These are phyloP conservation scores for Protonibea diacanthus DNA, from an alignment of 2,797 vertebrate species.

Conservation along the genomic window DNA sequence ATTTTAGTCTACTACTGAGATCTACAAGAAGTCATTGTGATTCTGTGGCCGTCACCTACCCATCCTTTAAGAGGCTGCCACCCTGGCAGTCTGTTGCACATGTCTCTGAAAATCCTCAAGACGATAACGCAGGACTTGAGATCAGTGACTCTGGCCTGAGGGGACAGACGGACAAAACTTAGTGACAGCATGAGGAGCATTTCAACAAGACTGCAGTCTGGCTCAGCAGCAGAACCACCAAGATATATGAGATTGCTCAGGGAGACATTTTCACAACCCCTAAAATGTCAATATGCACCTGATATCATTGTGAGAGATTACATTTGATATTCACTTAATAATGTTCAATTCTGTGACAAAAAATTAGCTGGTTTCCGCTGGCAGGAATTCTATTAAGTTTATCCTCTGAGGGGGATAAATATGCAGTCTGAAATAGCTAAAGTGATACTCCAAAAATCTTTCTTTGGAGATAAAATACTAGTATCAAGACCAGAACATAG, in stretches of 20 bases:
- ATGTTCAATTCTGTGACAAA: background rate
- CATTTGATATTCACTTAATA: background rate
- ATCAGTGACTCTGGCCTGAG: constrained; percentile 93
- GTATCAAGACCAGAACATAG: background rate
- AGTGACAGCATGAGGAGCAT: constrained; percentile 24
- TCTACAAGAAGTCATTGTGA: background rate
- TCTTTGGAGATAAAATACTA: background rate
- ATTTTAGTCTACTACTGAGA: no score
- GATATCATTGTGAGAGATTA: background rate
- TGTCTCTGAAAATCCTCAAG: constrained; percentile 92
- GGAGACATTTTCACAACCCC: background rate
- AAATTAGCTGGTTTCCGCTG: background rate
- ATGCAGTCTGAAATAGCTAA: background rate
- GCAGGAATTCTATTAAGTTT: background rate
- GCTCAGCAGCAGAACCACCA: background rate
- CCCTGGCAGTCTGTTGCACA: constrained; percentile 91
- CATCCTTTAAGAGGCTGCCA: constrained; percentile 95
- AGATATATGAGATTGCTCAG: background rate
- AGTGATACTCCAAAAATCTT: background rate
- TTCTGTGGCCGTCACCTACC: constrained; percentile 84
- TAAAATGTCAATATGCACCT: background rate
- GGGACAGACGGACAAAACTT: constrained; percentile 55
- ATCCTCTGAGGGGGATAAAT: background rate
- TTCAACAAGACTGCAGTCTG: constrained; percentile 23
- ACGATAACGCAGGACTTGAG: constrained; percentile 94